These are phyloP conservation scores for Brienomyrus brachyistius DNA, from an alignment of 2,113 vertebrate genomes.

Conservation along the genomic window DNA sequence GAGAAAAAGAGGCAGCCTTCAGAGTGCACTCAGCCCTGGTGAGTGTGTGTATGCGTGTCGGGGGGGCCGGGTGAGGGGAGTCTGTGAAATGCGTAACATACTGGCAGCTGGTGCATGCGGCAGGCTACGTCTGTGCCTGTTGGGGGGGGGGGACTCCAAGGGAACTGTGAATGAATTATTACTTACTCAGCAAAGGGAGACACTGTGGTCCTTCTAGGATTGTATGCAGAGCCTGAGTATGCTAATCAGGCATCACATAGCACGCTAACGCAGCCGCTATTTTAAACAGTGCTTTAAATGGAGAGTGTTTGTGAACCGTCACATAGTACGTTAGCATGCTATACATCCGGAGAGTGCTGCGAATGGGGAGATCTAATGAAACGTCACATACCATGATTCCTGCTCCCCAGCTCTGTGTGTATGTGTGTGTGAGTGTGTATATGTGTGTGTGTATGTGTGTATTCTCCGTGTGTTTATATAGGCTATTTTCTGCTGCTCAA, in stretches of 20 bases:
- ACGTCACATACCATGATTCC: background rate
- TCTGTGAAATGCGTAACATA: conserved; percentile 9
- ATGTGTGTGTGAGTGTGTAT: background rate
- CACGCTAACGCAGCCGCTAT: background rate
- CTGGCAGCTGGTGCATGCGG: background rate
- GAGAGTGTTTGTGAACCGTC: background rate
- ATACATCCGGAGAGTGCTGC: background rate
- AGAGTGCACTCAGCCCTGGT: conserved; percentile 66
- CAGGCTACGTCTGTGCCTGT: background rate
- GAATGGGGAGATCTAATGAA: background rate
- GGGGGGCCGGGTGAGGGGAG: background rate
- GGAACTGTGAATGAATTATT: background rate
- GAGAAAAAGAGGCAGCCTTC: conserved; percentile 70
- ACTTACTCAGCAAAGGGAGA: background rate
- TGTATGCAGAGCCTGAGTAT: background rate
- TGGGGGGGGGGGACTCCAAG: background rate
- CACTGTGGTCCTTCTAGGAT: background rate
- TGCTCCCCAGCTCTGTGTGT: background rate
- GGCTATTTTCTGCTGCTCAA: background rate
- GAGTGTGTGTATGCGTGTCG: conserved; percentile 46
- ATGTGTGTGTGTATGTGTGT: background rate
- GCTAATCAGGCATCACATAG: background rate
- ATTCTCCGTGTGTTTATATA: background rate
- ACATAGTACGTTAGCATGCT: background rate
- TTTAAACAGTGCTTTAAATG: background rate